These are phyloP conservation scores for Penaeus vannamei DNA, from an alignment of 1,140 invertebrate species.

Conservation along the genomic window DNA sequence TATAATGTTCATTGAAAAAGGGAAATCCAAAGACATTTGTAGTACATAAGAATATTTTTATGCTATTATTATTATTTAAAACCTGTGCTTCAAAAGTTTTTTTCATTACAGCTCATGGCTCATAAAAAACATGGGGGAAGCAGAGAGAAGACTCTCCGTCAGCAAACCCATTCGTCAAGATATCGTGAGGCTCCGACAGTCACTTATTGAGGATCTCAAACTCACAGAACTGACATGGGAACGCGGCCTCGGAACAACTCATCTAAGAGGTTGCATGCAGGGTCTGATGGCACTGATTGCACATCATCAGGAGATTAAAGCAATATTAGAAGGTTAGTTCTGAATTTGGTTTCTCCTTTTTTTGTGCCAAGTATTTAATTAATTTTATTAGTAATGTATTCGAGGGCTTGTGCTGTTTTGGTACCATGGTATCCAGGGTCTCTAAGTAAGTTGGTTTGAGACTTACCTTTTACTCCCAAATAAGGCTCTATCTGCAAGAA, in stretches of 20 bases:
- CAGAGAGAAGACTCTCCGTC: constrained; percentile 77
- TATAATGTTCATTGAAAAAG: too few species aligned
- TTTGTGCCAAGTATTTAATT: neutral
- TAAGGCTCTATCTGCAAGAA: too few species aligned
- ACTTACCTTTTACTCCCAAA: too few species aligned
- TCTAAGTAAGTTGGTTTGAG: too few species aligned
- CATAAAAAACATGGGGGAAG: constrained; percentile 77
- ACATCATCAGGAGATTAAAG: constrained; percentile 57
- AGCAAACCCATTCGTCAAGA: constrained; percentile 79
- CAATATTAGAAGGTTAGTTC: constrained; percentile 54
- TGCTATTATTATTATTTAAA: neutral
- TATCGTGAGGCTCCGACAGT: constrained; percentile 77
- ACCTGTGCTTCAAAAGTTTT: neutral
- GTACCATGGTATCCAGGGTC: too few species aligned
- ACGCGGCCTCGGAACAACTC: constrained; percentile 89
- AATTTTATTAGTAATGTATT: neutral
- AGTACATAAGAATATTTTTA: neutral
- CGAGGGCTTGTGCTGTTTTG: too few species aligned
- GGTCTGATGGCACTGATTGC: constrained; percentile 74
- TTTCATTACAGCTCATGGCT: constrained; percentile 75
- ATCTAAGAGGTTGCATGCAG: constrained; percentile 79
- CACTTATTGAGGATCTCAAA: constrained; percentile 75
- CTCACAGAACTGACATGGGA: constrained; percentile 81
- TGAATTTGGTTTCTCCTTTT: neutral
- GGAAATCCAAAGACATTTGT: neutral